Evolutionary conservation across 2,113 vertebrate species (phyloP), one percentile per base, ranked within the genome.

Genomic region (Origma solitaria): DNA sequence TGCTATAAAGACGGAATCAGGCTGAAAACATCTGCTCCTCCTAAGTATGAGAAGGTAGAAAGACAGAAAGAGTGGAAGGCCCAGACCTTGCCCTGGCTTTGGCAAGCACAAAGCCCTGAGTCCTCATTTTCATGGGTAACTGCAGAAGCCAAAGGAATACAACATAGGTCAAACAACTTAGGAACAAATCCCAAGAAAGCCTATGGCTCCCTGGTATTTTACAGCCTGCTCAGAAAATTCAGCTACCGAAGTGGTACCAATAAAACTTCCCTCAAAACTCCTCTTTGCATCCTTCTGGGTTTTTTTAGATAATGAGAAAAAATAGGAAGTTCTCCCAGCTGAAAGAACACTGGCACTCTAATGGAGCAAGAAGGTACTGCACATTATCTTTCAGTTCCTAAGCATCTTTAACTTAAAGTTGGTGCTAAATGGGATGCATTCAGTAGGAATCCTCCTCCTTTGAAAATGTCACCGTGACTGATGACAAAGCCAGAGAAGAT

Each of bases 31-130:
- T 15, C n/a, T 54, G 54, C 62, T 88, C 21, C 30, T 44, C 33
- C 10, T 58, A 53, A 40, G 57, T 75, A 38, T 27, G 21, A 47
- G 56, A 92, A 37, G 19, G 17, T 1, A 66, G 37, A 58, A 44
- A 53, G 12, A 79, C 16, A 69, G 82, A 45, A 66, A 15, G 0
- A 2, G 9, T 0, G 1, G 5, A 47, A 28, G 12, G 49, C 40
- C n/a, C 65, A 89, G 45, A 31, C 19, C 24, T 65, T 70, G 61
- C 44, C 58, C 33, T 62, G 75, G 11, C 37, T 82, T 85, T 70
- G 64, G 10, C 3, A 25, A 60, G 33, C 58, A 42, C 42, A 68
- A 66, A 68, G 22, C 4, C 11, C 27, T 1, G 2, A 28, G 15
- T 60, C 44, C 50, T 83, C 37, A 20, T 86, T 88, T 77, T 60